Conservation (phyloP, 2,113 vertebrate genomes). For the Rhynchomys soricoides region DNA sequence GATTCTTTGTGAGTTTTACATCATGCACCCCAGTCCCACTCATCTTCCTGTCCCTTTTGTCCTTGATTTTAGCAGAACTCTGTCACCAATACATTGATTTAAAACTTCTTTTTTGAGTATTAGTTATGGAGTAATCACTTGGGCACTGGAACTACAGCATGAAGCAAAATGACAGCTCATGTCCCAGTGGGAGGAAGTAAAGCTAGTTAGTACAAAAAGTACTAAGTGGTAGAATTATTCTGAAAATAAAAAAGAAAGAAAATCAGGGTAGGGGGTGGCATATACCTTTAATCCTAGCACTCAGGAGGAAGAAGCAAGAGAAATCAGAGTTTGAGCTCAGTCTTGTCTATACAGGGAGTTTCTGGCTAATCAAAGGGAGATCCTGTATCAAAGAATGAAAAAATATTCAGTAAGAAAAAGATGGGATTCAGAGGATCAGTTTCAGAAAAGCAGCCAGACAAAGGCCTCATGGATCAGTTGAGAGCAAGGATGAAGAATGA, state of each 20-base stretch:
- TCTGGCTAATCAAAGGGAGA: background rate
- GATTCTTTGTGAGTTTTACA: background rate
- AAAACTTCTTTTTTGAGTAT: background rate
- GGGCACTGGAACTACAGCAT: background rate
- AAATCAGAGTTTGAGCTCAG: background rate
- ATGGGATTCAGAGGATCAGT: background rate
- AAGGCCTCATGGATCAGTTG: background rate
- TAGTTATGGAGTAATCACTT: background rate
- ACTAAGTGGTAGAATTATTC: background rate
- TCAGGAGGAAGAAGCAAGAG: background rate
- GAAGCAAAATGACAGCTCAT: background rate
- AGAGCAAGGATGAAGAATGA: background rate
- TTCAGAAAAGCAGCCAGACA: background rate
- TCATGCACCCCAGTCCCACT: background rate
- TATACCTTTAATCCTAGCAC: background rate
- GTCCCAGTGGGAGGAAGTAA: background rate
- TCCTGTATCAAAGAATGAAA: background rate
- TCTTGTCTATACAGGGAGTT: background rate
- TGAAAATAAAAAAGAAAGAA: background rate
- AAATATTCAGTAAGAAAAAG: background rate
- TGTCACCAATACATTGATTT: background rate
- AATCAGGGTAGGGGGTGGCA: background rate
- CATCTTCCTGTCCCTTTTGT: background rate
- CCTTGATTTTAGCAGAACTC: background rate
- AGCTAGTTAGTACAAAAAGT: background rate